Conservation (phyloP, 64 coral and sea anemone species). For the Montipora capricornis region DNA sequence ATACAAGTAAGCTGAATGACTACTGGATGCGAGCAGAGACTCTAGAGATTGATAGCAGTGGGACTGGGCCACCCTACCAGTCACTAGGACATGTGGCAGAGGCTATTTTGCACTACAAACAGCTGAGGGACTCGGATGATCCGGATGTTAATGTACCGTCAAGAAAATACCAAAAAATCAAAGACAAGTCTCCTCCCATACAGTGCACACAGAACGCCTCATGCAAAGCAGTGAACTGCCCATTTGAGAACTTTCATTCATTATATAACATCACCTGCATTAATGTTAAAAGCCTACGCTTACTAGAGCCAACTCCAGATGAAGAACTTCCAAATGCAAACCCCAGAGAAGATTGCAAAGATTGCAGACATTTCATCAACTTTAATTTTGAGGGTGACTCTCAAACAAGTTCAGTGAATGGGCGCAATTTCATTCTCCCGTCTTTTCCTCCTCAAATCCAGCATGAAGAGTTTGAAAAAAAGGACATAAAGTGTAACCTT, state of each 20-base stretch:
- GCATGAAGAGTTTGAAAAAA: background rate
- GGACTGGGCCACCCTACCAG: slow-evolving; percentile 1
- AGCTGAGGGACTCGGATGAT: background rate
- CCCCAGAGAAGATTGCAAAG: background rate
- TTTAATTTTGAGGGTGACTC: slow-evolving; percentile 59
- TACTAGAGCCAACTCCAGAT: slow-evolving; percentile 25
- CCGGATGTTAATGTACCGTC: slow-evolving; percentile 5
- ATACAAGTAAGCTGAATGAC: background rate
- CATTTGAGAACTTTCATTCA: slow-evolving; percentile 19
- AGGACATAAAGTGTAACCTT: slow-evolving; percentile 18
- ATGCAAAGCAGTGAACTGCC: slow-evolving; percentile 82
- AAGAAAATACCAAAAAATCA: background rate
- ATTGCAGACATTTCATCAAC: slow-evolving; percentile 56
- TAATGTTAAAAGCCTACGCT: slow-evolving; percentile 41
- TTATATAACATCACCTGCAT: slow-evolving; percentile 2
- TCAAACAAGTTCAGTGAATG: slow-evolving; percentile 49
- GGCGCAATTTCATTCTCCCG: slow-evolving; percentile 58
- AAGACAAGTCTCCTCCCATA: background rate
- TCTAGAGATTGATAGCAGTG: slow-evolving; percentile 22
- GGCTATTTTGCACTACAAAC: slow-evolving; percentile 63
- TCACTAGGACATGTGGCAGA: slow-evolving; percentile 43
- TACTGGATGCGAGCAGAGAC: slow-evolving; percentile 76
- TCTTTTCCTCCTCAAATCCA: slow-evolving; percentile 46
- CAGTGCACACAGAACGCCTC: background rate
- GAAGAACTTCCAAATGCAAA: slow-evolving; percentile 52